These are phyloP conservation scores for Lacerta bilineata DNA, from an alignment of 2,797 vertebrate species.

Conservation along the genomic window DNA sequence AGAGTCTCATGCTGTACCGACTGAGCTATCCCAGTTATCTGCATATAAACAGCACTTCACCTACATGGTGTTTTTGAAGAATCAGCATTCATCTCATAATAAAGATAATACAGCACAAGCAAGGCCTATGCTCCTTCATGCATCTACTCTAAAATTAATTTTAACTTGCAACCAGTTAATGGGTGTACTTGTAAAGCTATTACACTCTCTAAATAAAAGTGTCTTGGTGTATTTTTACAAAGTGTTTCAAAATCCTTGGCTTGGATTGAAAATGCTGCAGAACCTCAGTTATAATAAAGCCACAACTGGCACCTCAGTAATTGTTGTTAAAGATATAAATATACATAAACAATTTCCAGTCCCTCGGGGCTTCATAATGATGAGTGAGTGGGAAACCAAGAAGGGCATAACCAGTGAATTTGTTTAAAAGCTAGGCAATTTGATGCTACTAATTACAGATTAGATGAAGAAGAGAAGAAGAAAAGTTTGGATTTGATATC, in stretches of 20 bases:
- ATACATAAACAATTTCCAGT: background rate
- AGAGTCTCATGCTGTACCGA: no score
- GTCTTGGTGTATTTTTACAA: background rate
- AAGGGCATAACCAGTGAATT: background rate
- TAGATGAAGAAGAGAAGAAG: background rate
- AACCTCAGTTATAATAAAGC: background rate
- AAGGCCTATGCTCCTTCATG: constrained; percentile 11
- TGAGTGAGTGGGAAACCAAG: background rate
- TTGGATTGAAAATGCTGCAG: background rate
- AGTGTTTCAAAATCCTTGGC: background rate
- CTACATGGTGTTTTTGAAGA: background rate
- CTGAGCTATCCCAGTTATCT: background rate
- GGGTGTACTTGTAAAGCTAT: constrained; percentile 32
- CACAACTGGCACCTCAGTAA: background rate
- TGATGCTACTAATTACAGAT: rapidly evolving
- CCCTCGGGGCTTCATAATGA: background rate
- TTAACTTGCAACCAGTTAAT: constrained; percentile 12
- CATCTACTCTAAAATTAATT: constrained; percentile 33
- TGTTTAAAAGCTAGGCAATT: background rate
- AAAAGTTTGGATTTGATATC: no score
- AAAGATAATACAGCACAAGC: constrained; percentile 14
- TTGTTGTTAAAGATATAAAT: background rate
- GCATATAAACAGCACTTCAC: background rate
- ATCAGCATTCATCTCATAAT: background rate
- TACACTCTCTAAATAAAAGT: constrained; percentile 14